phyloP scores from a whole-genome alignment of 2,888 invertebrate species.

The Sussaba pulchella region DNA sequence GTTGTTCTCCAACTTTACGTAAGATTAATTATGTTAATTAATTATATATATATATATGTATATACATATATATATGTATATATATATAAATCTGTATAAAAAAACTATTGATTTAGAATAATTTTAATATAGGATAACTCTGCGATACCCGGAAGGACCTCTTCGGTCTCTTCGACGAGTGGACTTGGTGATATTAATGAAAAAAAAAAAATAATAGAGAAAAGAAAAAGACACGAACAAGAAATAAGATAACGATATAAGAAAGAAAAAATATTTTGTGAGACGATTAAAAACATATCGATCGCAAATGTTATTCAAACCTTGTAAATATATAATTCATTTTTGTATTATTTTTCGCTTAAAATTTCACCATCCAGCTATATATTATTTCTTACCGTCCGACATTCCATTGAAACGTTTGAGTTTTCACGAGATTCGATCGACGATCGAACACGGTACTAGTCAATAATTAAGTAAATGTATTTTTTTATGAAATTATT shows the following conservation, averaged over 20 bases:
- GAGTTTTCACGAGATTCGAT: slow-evolving; percentile 57
- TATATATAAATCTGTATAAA: slow-evolving; percentile 15
- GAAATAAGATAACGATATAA: too few relatives aligned
- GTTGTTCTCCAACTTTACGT: slow-evolving; percentile 59
- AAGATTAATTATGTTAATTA: slow-evolving; percentile 51
- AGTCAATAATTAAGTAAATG: slow-evolving; percentile 82
- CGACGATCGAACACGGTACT: slow-evolving; percentile 69
- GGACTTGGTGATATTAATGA: slow-evolving; percentile 36
- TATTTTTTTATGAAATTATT: slow-evolving; percentile 81
- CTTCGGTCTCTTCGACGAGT: slow-evolving; percentile 29
- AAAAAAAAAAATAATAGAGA: background rate
- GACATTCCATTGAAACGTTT: slow-evolving; percentile 72
- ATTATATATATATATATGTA: slow-evolving; percentile 28
- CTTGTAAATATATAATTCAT: slow-evolving; percentile 42
- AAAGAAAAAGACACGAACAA: background rate
- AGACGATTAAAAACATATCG: slow-evolving; percentile 57
- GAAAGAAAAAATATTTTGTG: slow-evolving; percentile 38
- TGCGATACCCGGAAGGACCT: slow-evolving; percentile 30
- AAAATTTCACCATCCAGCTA: slow-evolving; percentile 24
- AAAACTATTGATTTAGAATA: slow-evolving; percentile 32
- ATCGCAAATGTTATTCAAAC: slow-evolving; percentile 24
- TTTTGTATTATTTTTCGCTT: slow-evolving; percentile 54
- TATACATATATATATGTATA: slow-evolving; percentile 21
- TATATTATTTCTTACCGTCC: slow-evolving; percentile 33
- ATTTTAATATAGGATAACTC: slow-evolving; percentile 35